These are phyloP conservation scores for Tenthredo notha DNA, from an alignment of 2,888 invertebrate species.

Conservation along the genomic window DNA sequence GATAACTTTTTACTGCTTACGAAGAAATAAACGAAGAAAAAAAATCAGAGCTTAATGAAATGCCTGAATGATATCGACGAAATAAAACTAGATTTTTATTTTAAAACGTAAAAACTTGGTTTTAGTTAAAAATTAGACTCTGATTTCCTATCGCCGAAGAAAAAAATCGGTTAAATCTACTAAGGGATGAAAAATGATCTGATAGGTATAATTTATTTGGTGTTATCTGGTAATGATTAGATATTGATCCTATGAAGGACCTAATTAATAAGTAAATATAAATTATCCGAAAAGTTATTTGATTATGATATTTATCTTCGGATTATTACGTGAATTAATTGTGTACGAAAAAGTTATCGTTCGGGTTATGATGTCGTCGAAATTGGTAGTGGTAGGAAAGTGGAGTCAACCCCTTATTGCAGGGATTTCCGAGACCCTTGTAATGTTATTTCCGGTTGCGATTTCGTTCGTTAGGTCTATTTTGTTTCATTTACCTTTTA, in stretches of 20 bases:
- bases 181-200: neutral
- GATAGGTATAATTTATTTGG: neutral
- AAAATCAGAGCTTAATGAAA: neutral
- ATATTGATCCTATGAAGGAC: neutral
- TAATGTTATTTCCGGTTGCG: conserved; percentile 26
- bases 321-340: neutral
- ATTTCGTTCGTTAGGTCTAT: conserved; percentile 25
- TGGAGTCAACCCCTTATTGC: neutral
- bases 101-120: neutral
- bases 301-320: neutral
- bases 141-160: neutral
- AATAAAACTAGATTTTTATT: neutral
- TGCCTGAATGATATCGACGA: neutral
- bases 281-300: neutral
- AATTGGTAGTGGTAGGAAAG: neutral
- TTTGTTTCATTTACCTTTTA: conserved; percentile 17
- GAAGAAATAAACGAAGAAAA: neutral
- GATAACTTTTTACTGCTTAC: neutral
- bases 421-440: neutral
- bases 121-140: neutral
- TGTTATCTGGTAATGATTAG: neutral
- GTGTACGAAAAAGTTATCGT: neutral
- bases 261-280: neutral
- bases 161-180: neutral
- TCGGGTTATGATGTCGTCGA: neutral